Evolutionary conservation across 2,113 vertebrate genomes (phyloP), one percentile per base, ranked within the genome.

Genomic region (Callaeas wilsoni): DNA sequence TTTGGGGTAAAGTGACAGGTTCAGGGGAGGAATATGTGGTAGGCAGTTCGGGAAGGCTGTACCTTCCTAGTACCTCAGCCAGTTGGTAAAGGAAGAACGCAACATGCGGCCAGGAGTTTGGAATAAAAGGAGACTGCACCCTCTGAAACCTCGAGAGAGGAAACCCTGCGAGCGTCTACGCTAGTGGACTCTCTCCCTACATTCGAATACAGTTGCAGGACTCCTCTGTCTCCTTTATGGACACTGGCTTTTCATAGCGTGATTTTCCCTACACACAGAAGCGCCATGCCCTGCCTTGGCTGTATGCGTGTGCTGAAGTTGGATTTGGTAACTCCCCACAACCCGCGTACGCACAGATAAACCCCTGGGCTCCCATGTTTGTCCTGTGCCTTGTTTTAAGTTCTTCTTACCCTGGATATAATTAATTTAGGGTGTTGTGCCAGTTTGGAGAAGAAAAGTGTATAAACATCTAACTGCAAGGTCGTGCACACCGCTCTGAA

Each of bases 281-380:
- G 12, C 47, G 18, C 73, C 49, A 0, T 5, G 19, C n/a, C 41
- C 33, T 81, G 6, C 16, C 12, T 18, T 35, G 56, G 20, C 23
- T 52, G 0, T 6, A 2, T 44, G 50, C 4, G 1, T 44, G 63
- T 14, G 20, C 26, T 63, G 4, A 13, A 55, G 21, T 35, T 74
- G 17, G 1, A 7, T 32, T 55, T 13, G 15, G 8, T 22, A 27
- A 5, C 11, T 49, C 37, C 26, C 9, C 23, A 0, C 16, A 16
- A 32, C 29, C 32, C 3, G 1, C 1, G 1, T 29, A 5, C 0
- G 0, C 8, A 3, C 13, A 4, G n/a, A 29, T 12, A 42, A 37
- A 15, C 14, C 26, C 6, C 12, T 17, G 62, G 20, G 50, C 18
- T 59, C 52, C 42, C 5, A 0, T 7, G 47, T 65, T 84, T 75